These are phyloP conservation scores for Meteorus cinctellus DNA, from an alignment of 2,888 invertebrate genomes.

Conservation along the genomic window DNA sequence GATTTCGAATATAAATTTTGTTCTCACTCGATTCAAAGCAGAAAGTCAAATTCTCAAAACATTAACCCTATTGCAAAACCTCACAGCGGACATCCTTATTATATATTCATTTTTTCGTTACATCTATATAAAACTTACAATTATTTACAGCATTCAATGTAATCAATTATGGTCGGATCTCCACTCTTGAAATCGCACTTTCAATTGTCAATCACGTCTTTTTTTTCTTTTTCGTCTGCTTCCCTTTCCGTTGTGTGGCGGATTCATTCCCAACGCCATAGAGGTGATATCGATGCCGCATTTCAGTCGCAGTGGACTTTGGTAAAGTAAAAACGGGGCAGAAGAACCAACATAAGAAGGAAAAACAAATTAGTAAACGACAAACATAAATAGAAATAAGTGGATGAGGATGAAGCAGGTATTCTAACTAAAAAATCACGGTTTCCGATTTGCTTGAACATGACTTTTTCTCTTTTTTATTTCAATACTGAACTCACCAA, in stretches of 20 bases:
- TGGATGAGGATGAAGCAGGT: constrained; percentile 37
- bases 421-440: constrained; percentile 41
- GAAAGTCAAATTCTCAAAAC: neutral
- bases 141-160: constrained; percentile 51
- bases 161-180: constrained; percentile 36
- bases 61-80: neutral
- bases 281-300: constrained; percentile 75
- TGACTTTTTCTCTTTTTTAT: constrained; percentile 45
- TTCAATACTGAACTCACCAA: constrained; percentile 72
- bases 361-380: constrained; percentile 52
- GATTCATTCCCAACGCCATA: constrained; percentile 72
- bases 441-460: constrained; percentile 19
- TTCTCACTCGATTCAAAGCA: neutral
- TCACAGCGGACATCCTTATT: constrained; percentile 10
- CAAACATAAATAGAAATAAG: constrained; percentile 41
- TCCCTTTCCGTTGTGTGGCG: constrained; percentile 67
- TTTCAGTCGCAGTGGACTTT: constrained; percentile 75
- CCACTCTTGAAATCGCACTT: neutral
- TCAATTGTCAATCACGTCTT: constrained; percentile 3
- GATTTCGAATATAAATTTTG: neutral
- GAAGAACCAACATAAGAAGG: constrained; percentile 48
- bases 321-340: constrained; percentile 44
- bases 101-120: constrained; percentile 31
- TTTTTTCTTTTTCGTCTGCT: constrained; percentile 50
- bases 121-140: constrained; percentile 50